Evolutionary conservation across 2,797 vertebrate genomes (phyloP).

Genomic region (Fratercula arctica): DNA sequence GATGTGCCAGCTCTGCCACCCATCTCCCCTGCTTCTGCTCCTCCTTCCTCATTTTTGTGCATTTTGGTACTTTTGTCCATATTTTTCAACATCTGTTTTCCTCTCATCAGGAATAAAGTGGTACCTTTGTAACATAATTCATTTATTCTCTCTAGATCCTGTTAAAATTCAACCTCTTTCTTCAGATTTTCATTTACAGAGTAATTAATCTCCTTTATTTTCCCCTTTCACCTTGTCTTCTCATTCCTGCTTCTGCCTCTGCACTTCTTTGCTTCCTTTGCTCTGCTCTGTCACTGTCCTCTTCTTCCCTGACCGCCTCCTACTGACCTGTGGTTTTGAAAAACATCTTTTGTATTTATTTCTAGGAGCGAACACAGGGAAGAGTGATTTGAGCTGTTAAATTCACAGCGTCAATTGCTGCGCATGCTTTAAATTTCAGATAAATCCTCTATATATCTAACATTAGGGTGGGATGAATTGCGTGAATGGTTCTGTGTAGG

Average conservation of each 20-base stretch:
- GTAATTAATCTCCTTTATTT: not conserved
- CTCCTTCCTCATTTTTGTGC: not conserved
- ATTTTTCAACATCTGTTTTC: not conserved
- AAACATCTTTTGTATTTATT: not conserved
- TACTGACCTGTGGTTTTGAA: not conserved
- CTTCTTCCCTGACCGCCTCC: not conserved
- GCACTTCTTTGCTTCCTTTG: not conserved
- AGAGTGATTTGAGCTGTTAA: not conserved
- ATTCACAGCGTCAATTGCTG: not conserved
- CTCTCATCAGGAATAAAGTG: not conserved
- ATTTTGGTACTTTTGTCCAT: not conserved
- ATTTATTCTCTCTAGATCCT: not conserved
- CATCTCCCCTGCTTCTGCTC: not conserved
- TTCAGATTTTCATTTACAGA: not conserved
- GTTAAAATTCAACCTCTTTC: not conserved
- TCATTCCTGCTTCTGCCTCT: not conserved
- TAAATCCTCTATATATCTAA: not conserved
- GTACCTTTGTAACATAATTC: not conserved
- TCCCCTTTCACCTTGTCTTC: not conserved
- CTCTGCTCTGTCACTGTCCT: not conserved
- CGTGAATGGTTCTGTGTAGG: fast-evolving
- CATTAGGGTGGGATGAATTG: not conserved
- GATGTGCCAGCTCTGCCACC: not conserved
- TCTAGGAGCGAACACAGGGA: not conserved
- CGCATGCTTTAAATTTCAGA: not conserved